phyloP scores from a whole-genome alignment of 2,888 invertebrate species.

The Pammene aurita region DNA sequence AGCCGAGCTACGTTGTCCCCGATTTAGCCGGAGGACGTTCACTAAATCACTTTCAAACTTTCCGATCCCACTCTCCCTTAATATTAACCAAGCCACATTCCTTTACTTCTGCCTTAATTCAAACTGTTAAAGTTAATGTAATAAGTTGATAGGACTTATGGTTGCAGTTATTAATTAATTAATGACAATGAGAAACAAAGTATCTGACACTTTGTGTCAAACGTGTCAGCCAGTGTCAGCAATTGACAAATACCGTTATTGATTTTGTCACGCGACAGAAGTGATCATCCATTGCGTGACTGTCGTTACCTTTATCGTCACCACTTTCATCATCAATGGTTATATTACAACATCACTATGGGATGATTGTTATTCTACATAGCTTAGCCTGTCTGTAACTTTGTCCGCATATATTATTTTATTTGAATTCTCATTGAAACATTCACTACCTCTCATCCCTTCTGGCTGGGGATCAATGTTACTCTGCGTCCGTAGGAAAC shows the following conservation, averaged over 20 bases:
- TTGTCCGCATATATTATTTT: too few species aligned
- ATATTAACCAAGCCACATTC: not conserved
- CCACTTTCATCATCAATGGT: not conserved
- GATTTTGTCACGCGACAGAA: not conserved
- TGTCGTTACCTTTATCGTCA: not conserved
- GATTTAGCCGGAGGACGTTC: slow-evolving; percentile 8
- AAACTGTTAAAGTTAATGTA: not conserved
- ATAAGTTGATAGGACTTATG: not conserved
- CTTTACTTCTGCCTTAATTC: not conserved
- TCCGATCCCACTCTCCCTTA: slow-evolving; percentile 2
- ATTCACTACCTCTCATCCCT: too few species aligned
- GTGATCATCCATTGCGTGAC: not conserved
- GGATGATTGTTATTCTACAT: not conserved
- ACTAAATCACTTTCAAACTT: slow-evolving; percentile 16
- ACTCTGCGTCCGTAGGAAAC: too few species aligned
- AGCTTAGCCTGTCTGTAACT: too few species aligned
- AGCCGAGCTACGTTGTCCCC: not conserved
- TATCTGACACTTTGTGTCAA: not conserved
- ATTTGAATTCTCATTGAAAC: too few species aligned
- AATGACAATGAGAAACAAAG: not conserved
- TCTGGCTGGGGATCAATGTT: too few species aligned
- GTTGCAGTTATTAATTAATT: too few species aligned
- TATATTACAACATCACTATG: too few species aligned
- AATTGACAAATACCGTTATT: not conserved
- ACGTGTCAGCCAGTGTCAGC: not conserved